Base-by-base conservation (phyloP, 1,140 invertebrate species). In the Steinernema khuongi region DNA sequence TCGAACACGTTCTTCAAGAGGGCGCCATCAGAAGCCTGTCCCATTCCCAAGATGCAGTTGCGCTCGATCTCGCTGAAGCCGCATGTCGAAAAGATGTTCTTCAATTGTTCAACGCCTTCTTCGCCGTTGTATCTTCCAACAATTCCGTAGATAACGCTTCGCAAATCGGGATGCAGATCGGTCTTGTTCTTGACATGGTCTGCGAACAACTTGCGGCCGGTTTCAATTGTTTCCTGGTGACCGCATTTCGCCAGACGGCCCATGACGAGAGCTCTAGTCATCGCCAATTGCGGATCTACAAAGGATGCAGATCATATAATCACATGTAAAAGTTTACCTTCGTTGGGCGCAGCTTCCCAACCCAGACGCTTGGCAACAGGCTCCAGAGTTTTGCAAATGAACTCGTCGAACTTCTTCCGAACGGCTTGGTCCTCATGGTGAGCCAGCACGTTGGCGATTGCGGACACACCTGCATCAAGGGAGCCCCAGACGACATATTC, bases 61-160 rank as follows among this genome's bases (percentile, higher is more conserved):
- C 94, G 91, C 85, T 94, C 94, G 84, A 97, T 94, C 86, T 97
- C 94, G 75, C 93, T 91, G 69, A 96, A 88, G 86, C 94, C 93
- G 7, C 91, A 89, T 41, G 91, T 90, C 76, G 91, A 89, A 86
- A 94, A 95, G 67, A 97, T 78, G 14, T 91, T 88, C 31, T 94
- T 85, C 89, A 97, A 90, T 68, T 90, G 90, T 31, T 93, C 88
- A 80, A 91, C 94, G 1, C 90, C 90, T 11, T 88, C 85, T 69
- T 90, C 88, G 78, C 91, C 90, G 19, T 91, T 92, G 31, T 89
- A 89, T 11, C 89, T 88, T 1, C 94, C 87, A 18, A 92, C 92
- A 4, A 92, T 92, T 80, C 90, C 90, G 86, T 96, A 97, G 77
- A 96, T 82, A n/a, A 67, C 89, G 70, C 89, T 89, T 33, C 94